phyloP scores from a whole-genome alignment of 1,140 invertebrate genomes.

The Drosophila dunni region DNA sequence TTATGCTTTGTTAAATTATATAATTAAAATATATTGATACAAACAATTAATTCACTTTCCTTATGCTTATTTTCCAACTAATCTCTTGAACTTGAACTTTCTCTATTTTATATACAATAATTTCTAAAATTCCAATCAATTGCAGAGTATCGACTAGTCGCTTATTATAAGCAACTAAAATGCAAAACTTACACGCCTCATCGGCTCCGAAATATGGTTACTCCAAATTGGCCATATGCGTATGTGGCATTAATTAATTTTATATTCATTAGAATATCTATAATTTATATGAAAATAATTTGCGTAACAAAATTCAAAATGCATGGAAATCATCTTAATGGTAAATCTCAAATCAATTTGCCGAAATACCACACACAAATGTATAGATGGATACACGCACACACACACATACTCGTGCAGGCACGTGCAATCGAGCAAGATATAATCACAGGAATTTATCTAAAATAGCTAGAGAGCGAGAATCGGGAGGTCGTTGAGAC shows the following conservation, averaged over 20 bases:
- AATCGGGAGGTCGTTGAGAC: slow-evolving; percentile 39
- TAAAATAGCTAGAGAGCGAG: slow-evolving; percentile 62
- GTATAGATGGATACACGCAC: slow-evolving; percentile 1
- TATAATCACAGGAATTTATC: slow-evolving; percentile 80
- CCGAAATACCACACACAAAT: slow-evolving; percentile 37
- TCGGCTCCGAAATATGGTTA: slow-evolving; percentile 4
- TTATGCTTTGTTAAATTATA: too few relatives aligned
- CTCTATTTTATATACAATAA: too few relatives aligned
- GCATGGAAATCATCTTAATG: slow-evolving; percentile 65
- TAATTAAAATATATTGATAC: too few relatives aligned
- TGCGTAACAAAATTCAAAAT: slow-evolving; percentile 60
- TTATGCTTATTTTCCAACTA: too few relatives aligned
- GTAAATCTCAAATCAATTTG: slow-evolving; percentile 63
- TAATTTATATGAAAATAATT: slow-evolving; percentile 79
- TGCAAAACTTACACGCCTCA: slow-evolving; percentile 4
- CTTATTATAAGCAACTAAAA: background rate
- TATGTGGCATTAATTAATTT: slow-evolving; percentile 68
- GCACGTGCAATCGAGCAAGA: slow-evolving; percentile 79
- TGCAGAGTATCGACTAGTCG: background rate
- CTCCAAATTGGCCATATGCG: slow-evolving; percentile 24
- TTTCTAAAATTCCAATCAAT: too few relatives aligned
- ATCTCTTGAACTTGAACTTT: too few relatives aligned
- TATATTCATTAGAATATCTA: slow-evolving; percentile 73
- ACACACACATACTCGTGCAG: slow-evolving; percentile 21
- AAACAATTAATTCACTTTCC: too few relatives aligned